These are phyloP conservation scores for Agrotis segetum DNA, from an alignment of 2,888 invertebrate species.

Conservation along the genomic window DNA sequence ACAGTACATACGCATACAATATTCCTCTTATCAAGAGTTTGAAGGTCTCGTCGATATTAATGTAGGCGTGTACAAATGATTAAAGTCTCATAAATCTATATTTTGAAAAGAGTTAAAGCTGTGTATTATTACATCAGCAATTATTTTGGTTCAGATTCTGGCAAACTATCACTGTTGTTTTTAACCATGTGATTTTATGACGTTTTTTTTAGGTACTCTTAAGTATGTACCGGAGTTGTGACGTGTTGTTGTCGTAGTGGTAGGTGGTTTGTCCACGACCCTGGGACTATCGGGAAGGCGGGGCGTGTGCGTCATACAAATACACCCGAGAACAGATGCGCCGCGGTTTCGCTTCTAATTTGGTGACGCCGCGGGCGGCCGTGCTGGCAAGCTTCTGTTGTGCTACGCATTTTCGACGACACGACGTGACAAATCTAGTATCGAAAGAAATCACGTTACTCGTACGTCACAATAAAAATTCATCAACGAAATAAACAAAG, in stretches of 20 bases:
- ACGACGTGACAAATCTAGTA: conserved; percentile 57
- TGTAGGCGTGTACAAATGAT: conserved; percentile 42
- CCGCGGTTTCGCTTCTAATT: conserved; percentile 85
- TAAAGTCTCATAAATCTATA: conserved; percentile 30
- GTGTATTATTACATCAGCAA: conserved; percentile 52
- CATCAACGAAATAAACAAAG: conserved; percentile 65
- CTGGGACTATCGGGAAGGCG: conserved; percentile 77
- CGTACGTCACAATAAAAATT: conserved; percentile 68
- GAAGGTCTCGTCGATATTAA: conserved; percentile 70
- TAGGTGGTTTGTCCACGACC: conserved; percentile 76
- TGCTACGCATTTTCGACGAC: conserved; percentile 76
- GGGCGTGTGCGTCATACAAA: conserved; percentile 83
- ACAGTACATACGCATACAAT: conserved; percentile 39
- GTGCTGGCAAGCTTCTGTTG: conserved; percentile 64
- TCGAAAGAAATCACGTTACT: conserved; percentile 56
- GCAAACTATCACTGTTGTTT: conserved; percentile 67
- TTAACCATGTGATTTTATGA: conserved; percentile 60
- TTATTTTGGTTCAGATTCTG: conserved; percentile 62
- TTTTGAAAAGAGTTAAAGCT: conserved; percentile 40
- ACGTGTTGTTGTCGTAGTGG: conserved; percentile 71
- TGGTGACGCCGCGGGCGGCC: conserved; percentile 82
- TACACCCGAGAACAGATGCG: conserved; percentile 73
- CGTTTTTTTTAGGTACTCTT: conserved; percentile 67
- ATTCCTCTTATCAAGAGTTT: conserved; percentile 72
- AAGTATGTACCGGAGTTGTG: conserved; percentile 72